Percentiles rank a stretch among this genome's conserved stretches.
Evolutionary conservation across 2,797 vertebrate species (phyloP).

Genomic region (Capromys pilorides): DNA sequence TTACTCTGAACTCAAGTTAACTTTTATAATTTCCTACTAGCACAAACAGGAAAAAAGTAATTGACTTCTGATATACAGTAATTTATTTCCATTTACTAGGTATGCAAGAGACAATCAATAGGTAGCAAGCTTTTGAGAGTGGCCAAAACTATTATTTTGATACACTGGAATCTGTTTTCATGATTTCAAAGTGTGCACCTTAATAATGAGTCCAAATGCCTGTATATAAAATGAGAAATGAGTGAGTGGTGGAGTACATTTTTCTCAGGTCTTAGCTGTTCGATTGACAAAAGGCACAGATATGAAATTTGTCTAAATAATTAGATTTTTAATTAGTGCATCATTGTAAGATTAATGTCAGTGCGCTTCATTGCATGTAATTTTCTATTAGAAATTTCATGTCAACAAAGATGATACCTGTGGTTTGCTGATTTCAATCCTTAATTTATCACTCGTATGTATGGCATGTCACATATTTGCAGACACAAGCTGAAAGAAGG

Average conservation of each 20-base stretch:
- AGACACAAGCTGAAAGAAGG: conserved; percentile 33
- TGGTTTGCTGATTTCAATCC: conserved; percentile 66
- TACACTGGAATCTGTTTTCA: conserved; percentile 57
- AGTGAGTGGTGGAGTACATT: conserved; percentile 75
- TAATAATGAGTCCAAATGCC: conserved; percentile 70
- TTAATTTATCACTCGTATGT: conserved; percentile 70
- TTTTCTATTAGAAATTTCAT: conserved; percentile 77
- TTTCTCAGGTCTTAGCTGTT: conserved; percentile 79
- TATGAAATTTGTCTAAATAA: conserved; percentile 85
- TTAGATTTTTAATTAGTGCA: conserved; percentile 87
- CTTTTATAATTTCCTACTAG: conserved; percentile 25
- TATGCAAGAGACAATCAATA: not conserved
- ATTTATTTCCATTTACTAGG: not conserved
- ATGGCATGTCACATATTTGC: conserved; percentile 28
- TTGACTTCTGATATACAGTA: not conserved
- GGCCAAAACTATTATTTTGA: conserved; percentile 26
- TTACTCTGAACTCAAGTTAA: not conserved
- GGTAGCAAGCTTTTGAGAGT: conserved; percentile 49
- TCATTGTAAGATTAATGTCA: conserved; percentile 80
- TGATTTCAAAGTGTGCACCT: conserved; percentile 73
- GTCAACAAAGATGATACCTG: conserved; percentile 70
- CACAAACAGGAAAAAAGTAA: not conserved
- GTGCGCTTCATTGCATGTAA: conserved; percentile 70
- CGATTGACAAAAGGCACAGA: conserved; percentile 83
- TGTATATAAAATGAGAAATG: conserved; percentile 78